phyloP scores from a whole-genome alignment of 2,888 invertebrate genomes.

The Caenorhabditis sp. region DNA sequence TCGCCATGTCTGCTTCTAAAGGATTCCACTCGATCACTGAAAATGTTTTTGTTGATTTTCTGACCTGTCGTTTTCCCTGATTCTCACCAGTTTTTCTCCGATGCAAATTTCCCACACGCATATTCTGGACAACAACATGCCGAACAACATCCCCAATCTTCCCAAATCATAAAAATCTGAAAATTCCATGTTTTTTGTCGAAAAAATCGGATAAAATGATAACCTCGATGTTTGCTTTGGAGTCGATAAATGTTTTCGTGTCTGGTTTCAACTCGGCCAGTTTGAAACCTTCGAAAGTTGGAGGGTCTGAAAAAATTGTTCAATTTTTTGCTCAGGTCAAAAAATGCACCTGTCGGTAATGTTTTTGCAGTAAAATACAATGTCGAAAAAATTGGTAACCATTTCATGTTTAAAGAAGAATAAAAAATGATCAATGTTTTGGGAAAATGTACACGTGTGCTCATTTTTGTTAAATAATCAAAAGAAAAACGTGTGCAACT shows the following conservation, averaged over 20 bases:
- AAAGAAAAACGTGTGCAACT: too few relatives aligned
- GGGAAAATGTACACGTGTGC: too few relatives aligned
- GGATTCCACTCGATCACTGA: background rate
- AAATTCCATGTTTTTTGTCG: background rate
- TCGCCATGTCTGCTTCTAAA: background rate
- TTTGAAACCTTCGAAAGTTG: constrained; percentile 11
- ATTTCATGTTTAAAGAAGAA: background rate
- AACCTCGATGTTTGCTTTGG: background rate
- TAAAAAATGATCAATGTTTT: background rate
- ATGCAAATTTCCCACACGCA: constrained; percentile 18
- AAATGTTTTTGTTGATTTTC: too few relatives aligned
- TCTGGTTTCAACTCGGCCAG: too few relatives aligned
- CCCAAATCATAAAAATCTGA: constrained; percentile 25
- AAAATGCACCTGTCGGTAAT: background rate
- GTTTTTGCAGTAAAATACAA: background rate
- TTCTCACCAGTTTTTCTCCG: constrained; percentile 16
- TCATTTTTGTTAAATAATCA: too few relatives aligned
- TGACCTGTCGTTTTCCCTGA: too few relatives aligned
- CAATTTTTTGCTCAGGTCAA: background rate
- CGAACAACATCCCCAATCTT: constrained; percentile 35
- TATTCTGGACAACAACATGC: constrained; percentile 32
- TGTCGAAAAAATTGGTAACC: background rate
- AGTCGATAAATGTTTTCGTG: background rate
- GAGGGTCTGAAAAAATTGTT: constrained; percentile 9
- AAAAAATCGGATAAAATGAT: background rate